phyloP scores from a whole-genome alignment of 64 coral and sea anemone species.

The Montipora sp. region DNA sequence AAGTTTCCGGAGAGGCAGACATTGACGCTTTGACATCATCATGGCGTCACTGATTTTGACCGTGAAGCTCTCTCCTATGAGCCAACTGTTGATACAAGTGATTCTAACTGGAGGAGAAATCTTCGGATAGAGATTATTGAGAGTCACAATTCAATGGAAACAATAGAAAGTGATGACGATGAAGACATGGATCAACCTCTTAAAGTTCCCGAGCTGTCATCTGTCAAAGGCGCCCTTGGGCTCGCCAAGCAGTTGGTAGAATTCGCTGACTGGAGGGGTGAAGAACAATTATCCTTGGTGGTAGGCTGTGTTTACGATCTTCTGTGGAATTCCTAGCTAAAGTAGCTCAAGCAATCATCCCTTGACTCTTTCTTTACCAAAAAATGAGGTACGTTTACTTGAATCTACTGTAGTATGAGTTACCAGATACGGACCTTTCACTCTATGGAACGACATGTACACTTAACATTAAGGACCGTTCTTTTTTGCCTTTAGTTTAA shows the following conservation, averaged over 20 bases:
- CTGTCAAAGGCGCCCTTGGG: background rate
- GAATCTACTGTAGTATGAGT: slow-evolving; percentile 18
- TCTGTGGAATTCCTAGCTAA: background rate
- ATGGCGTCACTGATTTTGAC: background rate
- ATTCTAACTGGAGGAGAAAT: background rate
- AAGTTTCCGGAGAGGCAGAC: background rate
- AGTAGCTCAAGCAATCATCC: too few relatives aligned
- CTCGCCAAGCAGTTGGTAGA: background rate
- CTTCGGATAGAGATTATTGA: background rate
- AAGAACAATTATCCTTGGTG: slow-evolving; percentile 18
- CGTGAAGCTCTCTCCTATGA: background rate
- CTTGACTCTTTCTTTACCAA: too few relatives aligned
- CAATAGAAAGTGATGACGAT: background rate
- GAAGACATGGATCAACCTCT: background rate
- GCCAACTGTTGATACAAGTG: background rate
- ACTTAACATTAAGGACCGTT: slow-evolving; percentile 2
- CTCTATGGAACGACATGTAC: slow-evolving; percentile 15
- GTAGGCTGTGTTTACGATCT: background rate
- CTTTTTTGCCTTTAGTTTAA: background rate
- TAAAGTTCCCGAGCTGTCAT: background rate
- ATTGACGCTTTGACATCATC: background rate
- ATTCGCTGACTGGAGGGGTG: background rate
- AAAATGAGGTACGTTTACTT: background rate
- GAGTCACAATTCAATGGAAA: background rate
- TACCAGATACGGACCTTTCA: slow-evolving; percentile 8